Conservation (phyloP, 2,797 vertebrate species). For the Girardinus metallicus region DNA sequence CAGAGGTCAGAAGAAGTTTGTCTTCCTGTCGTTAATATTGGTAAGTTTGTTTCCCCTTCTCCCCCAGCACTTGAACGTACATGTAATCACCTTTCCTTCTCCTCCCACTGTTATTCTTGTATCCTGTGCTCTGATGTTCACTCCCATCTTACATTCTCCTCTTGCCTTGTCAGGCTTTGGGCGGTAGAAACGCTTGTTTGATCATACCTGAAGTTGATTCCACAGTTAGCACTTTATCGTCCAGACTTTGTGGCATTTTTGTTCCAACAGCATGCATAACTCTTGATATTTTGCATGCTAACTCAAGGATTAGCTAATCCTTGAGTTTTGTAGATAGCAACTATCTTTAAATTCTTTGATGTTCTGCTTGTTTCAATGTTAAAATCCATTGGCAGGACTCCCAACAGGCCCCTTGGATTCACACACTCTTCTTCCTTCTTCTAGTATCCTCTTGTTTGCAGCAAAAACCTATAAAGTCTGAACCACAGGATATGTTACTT, state of each 20-base stretch:
- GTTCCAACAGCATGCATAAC: slow-evolving; percentile 49
- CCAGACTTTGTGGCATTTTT: slow-evolving; percentile 31
- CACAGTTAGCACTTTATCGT: slow-evolving; percentile 29
- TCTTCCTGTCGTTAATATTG: slow-evolving; percentile 87
- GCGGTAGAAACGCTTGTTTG: slow-evolving; percentile 2
- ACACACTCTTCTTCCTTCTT: slow-evolving; percentile 19
- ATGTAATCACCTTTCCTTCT: not conserved
- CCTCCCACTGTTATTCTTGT: not conserved
- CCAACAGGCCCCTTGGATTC: slow-evolving; percentile 30
- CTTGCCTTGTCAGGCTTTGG: not conserved
- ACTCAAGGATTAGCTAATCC: slow-evolving; percentile 53
- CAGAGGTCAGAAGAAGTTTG: slow-evolving; percentile 76
- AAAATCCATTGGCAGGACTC: slow-evolving; percentile 62
- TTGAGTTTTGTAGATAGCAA: slow-evolving; percentile 23
- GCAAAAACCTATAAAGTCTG: slow-evolving; percentile 4
- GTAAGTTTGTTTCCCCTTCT: slow-evolving; percentile 76
- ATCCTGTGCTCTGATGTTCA: not conserved
- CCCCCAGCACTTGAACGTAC: too few species aligned
- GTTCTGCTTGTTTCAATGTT: slow-evolving; percentile 50
- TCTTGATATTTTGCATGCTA: too few species aligned
- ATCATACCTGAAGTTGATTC: slow-evolving; percentile 15
- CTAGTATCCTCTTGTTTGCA: slow-evolving; percentile 10
- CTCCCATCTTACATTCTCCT: not conserved
- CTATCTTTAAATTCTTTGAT: slow-evolving; percentile 46
- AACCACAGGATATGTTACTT: slow-evolving; percentile 10